These are phyloP conservation scores for Drosophila serrata DNA, from an alignment of 1,140 invertebrate genomes.

Conservation along the genomic window DNA sequence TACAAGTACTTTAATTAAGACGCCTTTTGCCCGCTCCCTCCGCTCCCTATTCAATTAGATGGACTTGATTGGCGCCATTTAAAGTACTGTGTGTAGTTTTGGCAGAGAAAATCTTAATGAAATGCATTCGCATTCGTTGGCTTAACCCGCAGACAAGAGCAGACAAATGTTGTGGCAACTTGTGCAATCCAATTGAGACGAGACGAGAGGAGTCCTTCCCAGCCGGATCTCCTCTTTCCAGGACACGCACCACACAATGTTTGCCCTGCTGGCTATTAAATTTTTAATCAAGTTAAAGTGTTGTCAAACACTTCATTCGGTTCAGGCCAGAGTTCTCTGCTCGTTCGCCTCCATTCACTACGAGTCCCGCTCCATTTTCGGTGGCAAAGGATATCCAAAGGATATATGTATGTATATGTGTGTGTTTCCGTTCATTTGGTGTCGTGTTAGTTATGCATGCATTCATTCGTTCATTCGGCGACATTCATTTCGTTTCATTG, in stretches of 20 bases:
- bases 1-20: slow-evolving; percentile 22
- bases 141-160: slow-evolving; percentile 35
- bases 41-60: slow-evolving; percentile 5
- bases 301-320: slow-evolving; percentile 80
- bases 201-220: not conserved
- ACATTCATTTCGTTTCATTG: slow-evolving; percentile 82
- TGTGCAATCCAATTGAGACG: slow-evolving; percentile 71
- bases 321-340: slow-evolving; percentile 45
- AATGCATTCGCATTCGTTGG: slow-evolving; percentile 52
- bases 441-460: slow-evolving; percentile 77
- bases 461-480: slow-evolving; percentile 71
- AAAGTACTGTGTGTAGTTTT: slow-evolving; percentile 18
- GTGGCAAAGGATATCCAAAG: slow-evolving; percentile 20
- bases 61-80: slow-evolving; percentile 28
- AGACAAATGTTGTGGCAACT: slow-evolving; percentile 71
- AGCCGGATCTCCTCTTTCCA: not conserved
- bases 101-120: slow-evolving; percentile 50
- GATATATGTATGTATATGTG: not conserved
- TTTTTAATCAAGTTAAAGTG: slow-evolving; percentile 83
- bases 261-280: slow-evolving; percentile 76
- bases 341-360: not conserved
- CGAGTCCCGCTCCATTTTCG: slow-evolving; percentile 12
- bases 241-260: slow-evolving; percentile 42
- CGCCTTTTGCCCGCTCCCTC: not conserved
- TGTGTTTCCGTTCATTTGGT: slow-evolving; percentile 8